phyloP scores from a whole-genome alignment of 92 coral and sea anemone genomes.

The Diadumene lineata region DNA sequence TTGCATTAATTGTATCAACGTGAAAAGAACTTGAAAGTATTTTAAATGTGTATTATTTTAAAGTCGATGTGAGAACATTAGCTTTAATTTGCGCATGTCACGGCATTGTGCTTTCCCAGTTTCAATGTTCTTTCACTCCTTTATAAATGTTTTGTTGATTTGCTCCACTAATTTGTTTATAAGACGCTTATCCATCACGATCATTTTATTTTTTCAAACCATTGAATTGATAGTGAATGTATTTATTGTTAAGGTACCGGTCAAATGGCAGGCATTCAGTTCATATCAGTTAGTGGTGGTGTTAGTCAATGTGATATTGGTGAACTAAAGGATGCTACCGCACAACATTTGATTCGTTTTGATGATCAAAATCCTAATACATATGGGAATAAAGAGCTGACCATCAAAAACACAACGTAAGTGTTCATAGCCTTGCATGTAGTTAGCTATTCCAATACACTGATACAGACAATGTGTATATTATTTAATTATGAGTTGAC shows the following conservation, averaged over 20 bases:
- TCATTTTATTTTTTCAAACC: no score
- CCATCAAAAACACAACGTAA: slow-evolving; percentile 90
- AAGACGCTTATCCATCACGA: no score
- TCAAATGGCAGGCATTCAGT: slow-evolving; percentile 92
- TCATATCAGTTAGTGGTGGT: slow-evolving; percentile 84
- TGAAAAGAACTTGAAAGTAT: neutral
- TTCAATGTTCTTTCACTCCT: no score
- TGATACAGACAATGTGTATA: no score
- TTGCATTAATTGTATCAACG: no score
- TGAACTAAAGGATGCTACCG: slow-evolving; percentile 79
- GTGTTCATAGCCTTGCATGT: slow-evolving; percentile 18
- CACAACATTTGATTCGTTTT: slow-evolving; percentile 76
- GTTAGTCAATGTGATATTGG: slow-evolving; percentile 78
- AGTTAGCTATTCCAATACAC: neutral
- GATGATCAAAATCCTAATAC: slow-evolving; percentile 84
- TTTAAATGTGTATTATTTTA: neutral
- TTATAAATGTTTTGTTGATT: no score
- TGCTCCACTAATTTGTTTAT: neutral
- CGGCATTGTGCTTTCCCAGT: no score
- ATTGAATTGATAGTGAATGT: no score
- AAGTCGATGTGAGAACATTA: neutral
- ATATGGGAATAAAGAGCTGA: slow-evolving; percentile 58
- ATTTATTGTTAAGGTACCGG: slow-evolving; percentile 70
- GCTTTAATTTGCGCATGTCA: no score
- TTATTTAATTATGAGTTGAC: no score